Percentiles rank a stretch among this genome's conserved stretches.
These are phyloP conservation scores for Gavia stellata DNA, from an alignment of 2,113 vertebrate species.

Conservation along the genomic window DNA sequence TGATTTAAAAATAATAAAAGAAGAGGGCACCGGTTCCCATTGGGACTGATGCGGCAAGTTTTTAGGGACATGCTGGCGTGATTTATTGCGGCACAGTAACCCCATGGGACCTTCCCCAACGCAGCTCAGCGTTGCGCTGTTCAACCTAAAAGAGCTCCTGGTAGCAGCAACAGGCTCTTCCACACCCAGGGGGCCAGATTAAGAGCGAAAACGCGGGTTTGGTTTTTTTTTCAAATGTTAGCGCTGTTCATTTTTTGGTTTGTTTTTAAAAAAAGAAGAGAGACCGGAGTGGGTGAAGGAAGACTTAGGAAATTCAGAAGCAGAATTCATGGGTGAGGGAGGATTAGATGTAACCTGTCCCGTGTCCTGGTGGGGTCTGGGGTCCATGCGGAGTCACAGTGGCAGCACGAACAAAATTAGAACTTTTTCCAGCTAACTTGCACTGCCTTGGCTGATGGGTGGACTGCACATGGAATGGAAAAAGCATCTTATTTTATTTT, in stretches of 20 bases:
- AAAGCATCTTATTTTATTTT: not conserved
- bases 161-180: not conserved
- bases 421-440: not conserved
- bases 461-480: too few species aligned
- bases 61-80: not conserved
- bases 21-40: accelerated
- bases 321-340: accelerated
- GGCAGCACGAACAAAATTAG: not conserved
- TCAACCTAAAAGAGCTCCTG: not conserved
- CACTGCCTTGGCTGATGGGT: too few species aligned
- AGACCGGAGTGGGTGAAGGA: accelerated
- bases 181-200: not conserved
- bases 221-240: not conserved
- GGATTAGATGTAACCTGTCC: not conserved
- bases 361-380: not conserved
- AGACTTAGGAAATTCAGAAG: not conserved
- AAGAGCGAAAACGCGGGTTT: not conserved
- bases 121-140: not conserved
- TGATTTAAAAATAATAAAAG: not conserved
- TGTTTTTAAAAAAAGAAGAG: not conserved
- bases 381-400: not conserved
- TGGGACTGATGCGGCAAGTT: not conserved
- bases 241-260: not conserved
- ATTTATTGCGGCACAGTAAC: not conserved
- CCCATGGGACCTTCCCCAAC: not conserved